Base-by-base conservation (phyloP, 1,140 invertebrate species). In the Phymastichus coffea region DNA sequence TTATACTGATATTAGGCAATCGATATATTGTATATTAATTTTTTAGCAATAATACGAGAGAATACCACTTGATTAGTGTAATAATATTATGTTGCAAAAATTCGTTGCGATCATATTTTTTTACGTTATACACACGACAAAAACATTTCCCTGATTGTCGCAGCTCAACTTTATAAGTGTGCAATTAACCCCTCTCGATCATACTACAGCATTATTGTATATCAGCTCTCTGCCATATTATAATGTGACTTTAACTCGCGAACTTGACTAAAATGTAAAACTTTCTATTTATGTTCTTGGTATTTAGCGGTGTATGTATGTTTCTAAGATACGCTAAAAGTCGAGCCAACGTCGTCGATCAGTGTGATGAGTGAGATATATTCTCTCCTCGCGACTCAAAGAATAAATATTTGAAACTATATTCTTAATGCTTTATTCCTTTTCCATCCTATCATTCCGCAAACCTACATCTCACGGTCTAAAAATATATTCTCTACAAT, bases 401-500 rank as follows among this genome's bases (percentile, higher is more conserved):
- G n/a, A n/a, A n/a, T 35, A 59, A 26, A 12, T 28, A 26, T 35
- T 4, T 12, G 25, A 30, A 23, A 52, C 52, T 47, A 52, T 33
- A 43, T 38, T 22, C 20, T 23, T 9, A 49, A 12, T 49, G 26
- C 7, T 49, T 41, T 33, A 9, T 12, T 44, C 12, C 17, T 33
- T 51, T 38, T 52, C 35, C 19, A 4, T 6, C 37, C 12, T 12
- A 8, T 30, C 53, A 37, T 19, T 40, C 23, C 25, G 4, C 38
- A 52, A 35, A 37, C 7, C 22, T 52, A 52, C 20, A 9, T 33
- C 37, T 52, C 22, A 51, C 41, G 26, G 26, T 51, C 48, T 46
- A 52, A 52, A 59, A 59, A 59, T 59, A 52, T 59, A 59, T 52
- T 59, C 53, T 59, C 41, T 59, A 53, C 23, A 49, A 22, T 44